phyloP scores from a whole-genome alignment of 2,797 vertebrate genomes.

The Cottoperca gobio region DNA sequence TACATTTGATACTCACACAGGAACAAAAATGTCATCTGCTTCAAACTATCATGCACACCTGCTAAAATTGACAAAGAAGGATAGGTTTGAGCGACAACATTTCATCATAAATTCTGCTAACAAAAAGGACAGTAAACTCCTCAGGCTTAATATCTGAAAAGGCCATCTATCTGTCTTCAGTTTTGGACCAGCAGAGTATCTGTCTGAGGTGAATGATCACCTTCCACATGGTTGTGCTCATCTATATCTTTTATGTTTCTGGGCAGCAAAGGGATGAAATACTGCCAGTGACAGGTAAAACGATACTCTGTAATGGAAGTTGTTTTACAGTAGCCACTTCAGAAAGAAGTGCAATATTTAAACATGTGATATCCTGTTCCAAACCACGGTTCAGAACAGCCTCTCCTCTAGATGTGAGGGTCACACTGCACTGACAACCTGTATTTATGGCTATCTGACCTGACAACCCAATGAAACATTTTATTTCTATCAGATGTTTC shows the following conservation, averaged over 20 bases:
- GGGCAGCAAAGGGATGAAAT: slow-evolving; percentile 73
- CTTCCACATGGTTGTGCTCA: slow-evolving; percentile 63
- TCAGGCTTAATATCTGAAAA: slow-evolving; percentile 40
- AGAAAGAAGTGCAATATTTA: slow-evolving; percentile 79
- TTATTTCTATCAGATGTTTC: slow-evolving; percentile 86
- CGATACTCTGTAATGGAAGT: slow-evolving; percentile 71
- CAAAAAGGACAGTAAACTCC: slow-evolving; percentile 33
- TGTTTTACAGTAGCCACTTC: slow-evolving; percentile 83
- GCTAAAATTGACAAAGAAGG: slow-evolving; percentile 45
- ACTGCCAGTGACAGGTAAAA: slow-evolving; percentile 75
- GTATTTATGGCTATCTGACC: slow-evolving; percentile 83
- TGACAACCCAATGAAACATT: slow-evolving; percentile 80
- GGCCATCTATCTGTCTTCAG: slow-evolving; percentile 32
- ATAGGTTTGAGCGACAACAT: slow-evolving; percentile 13
- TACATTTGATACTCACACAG: slow-evolving; percentile 36
- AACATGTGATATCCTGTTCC: slow-evolving; percentile 82
- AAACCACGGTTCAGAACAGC: slow-evolving; percentile 65
- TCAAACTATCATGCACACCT: slow-evolving; percentile 52
- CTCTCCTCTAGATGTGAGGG: slow-evolving; percentile 73
- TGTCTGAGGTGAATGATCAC: slow-evolving; percentile 50
- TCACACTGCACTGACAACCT: slow-evolving; percentile 74
- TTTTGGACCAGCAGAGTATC: slow-evolving; percentile 41
- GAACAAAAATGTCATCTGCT: slow-evolving; percentile 37
- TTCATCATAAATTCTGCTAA: slow-evolving; percentile 11
- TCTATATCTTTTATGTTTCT: slow-evolving; percentile 69